Conservation (phyloP, 2,888 invertebrate genomes). For the Ferrisia virgata region DNA sequence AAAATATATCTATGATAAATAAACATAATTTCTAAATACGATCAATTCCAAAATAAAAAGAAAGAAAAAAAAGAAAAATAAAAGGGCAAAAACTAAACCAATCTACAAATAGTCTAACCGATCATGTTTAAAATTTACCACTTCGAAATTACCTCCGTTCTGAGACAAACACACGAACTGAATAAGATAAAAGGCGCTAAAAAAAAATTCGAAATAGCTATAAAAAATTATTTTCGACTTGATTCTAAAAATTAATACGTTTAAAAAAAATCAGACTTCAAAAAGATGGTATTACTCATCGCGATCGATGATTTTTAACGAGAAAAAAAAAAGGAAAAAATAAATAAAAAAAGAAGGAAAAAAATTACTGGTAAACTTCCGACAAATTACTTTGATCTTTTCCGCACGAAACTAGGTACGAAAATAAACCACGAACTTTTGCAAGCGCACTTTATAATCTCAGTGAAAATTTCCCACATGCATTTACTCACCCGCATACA, state of each 20-base stretch:
- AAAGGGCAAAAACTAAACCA: not conserved
- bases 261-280: constrained; percentile 27
- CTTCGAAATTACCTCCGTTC: not conserved
- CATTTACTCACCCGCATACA: not conserved
- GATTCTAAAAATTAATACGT: constrained; percentile 18
- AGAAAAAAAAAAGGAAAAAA: not conserved
- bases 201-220: not conserved
- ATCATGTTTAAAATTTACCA: not conserved
- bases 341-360: not conserved
- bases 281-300: not conserved
- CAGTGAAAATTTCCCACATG: not conserved
- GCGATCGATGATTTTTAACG: not conserved
- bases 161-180: not conserved
- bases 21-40: constrained; percentile 17
- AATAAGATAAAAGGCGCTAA: not conserved
- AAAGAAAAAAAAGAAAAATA: not conserved
- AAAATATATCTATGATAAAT: not conserved
- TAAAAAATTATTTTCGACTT: not conserved
- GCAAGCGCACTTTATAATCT: not conserved
- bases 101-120: not conserved
- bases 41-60: not conserved
- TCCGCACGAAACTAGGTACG: too few species aligned
- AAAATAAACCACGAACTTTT: not conserved
- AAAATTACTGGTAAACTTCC: not conserved
- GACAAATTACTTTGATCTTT: too few species aligned